A percentile compares a stretch with the other conserved stretches of the same genome.
Evolutionary conservation across 1,140 invertebrate species (phyloP).

Genomic region (Lordiphosa clarofinis): DNA sequence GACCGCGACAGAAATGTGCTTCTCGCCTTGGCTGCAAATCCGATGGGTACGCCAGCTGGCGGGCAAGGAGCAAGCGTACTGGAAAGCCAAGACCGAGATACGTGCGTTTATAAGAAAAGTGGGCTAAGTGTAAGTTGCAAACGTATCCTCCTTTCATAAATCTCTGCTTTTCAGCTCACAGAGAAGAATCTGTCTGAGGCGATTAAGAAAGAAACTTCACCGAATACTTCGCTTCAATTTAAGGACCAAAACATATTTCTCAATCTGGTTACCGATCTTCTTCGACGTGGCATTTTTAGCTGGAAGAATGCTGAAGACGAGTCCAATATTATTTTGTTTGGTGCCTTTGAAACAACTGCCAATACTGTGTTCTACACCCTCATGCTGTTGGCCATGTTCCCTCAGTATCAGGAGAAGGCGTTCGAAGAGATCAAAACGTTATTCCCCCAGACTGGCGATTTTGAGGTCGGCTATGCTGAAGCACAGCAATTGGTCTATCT

Average conservation of each 20-base stretch:
- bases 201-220: slow-evolving; percentile 7
- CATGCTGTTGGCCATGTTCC: slow-evolving; percentile 71
- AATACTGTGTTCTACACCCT: slow-evolving; percentile 58
- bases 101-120: slow-evolving; percentile 61
- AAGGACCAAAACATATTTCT: slow-evolving; percentile 60
- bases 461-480: slow-evolving; percentile 81
- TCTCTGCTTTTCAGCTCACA: slow-evolving; percentile 27
- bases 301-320: slow-evolving; percentile 66
- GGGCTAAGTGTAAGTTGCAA: accelerated
- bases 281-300: slow-evolving; percentile 47
- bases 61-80: slow-evolving; percentile 45
- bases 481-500: slow-evolving; percentile 84
- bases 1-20: slow-evolving; percentile 41
- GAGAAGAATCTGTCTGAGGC: slow-evolving; percentile 42
- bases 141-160: neutral
- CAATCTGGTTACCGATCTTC: slow-evolving; percentile 53
- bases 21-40: slow-evolving; percentile 58
- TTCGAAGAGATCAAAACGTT: slow-evolving; percentile 83
- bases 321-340: slow-evolving; percentile 68
- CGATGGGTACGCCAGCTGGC: slow-evolving; percentile 33
- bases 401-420: slow-evolving; percentile 81
- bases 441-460: slow-evolving; percentile 80
- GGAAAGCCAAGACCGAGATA: slow-evolving; percentile 45
- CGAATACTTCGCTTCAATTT: neutral
- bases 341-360: slow-evolving; percentile 73